Base-by-base conservation (phyloP, 2,113 vertebrate species). In the Brachyistius frenatus region DNA sequence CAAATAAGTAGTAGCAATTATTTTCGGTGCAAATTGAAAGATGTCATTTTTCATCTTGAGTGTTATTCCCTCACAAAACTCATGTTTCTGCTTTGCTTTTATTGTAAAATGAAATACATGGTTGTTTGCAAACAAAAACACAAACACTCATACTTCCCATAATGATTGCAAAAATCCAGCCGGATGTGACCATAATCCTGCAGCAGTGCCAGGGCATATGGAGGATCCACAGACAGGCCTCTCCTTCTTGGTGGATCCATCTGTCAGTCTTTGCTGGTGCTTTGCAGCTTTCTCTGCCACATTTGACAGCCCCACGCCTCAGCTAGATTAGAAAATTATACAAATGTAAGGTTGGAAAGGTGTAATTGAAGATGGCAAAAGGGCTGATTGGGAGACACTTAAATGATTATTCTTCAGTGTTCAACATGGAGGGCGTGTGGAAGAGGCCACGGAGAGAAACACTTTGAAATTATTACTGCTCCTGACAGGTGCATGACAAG, bases 301-400 rank as follows among this genome's bases (percentile, higher is more conserved):
- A 83, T 87, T 84, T 91, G 90, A 88, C 90, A 93, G 84, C 88
- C 77, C 82, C 60, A 81, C 86, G 86, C 83, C 84, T 90, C 79
- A 93, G 94, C 95, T 94, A 95, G 96, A 97, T 94, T 95, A 96
- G 96, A 98, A 98, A 99, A 99, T 98, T 98, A 97, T 95, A 97
- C 96, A 98, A 98, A 97, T 98, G 96, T 96, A 95, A 96, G 96
- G 96, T 95, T 97, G 95, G 95, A 97, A 98, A 98, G 98, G 97
- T 99, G 96, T 98, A 99, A 98, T 98, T 98, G 96, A 98, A 97
- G 96, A 98, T 96, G 95, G 97, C 95, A 97, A 97, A 91, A 96
- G 96, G 95, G 96, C 95, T 98, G 95, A 97, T 97, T 96, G 94
- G 97, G 95, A 97, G 97, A 97, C 96, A 95, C 96, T 97, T 96